These are phyloP conservation scores for Ia io DNA, from an alignment of 2,113 vertebrate species.

Conservation along the genomic window DNA sequence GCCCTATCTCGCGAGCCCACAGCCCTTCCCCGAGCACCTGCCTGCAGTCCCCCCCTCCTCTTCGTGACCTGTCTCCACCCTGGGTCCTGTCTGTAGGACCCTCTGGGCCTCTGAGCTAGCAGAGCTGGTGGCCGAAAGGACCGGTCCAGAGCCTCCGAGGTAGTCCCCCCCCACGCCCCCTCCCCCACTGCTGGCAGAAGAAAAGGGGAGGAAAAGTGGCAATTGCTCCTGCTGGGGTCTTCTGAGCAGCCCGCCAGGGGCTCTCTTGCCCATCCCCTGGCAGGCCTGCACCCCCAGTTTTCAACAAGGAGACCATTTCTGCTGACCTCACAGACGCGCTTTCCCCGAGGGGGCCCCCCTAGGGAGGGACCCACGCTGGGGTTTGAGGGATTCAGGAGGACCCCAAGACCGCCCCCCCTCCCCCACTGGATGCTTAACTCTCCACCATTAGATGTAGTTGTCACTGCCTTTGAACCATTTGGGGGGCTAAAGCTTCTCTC, in stretches of 20 bases:
- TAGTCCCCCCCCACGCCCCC: accelerated
- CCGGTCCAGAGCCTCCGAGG: accelerated
- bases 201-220: background rate
- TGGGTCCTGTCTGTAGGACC: background rate
- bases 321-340: too few species aligned
- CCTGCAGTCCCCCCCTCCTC: background rate
- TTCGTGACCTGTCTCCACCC: background rate
- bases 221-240: too few species aligned
- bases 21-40: too few species aligned
- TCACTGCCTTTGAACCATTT: background rate
- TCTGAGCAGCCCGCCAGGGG: background rate
- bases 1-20: too few species aligned
- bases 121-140: too few species aligned
- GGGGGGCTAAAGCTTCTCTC: background rate
- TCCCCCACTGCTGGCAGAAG: too few species aligned
- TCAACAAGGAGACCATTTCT: background rate
- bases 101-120: background rate
- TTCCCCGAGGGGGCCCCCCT: background rate
- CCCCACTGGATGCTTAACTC: background rate
- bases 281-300: background rate
- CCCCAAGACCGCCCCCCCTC: accelerated
- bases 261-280: background rate
- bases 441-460: slow-evolving; percentile 1
- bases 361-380: background rate
- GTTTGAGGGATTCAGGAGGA: background rate